Evolutionary conservation across 1,140 invertebrate species (phyloP).

Genomic region (Neodiprion pinetum): DNA sequence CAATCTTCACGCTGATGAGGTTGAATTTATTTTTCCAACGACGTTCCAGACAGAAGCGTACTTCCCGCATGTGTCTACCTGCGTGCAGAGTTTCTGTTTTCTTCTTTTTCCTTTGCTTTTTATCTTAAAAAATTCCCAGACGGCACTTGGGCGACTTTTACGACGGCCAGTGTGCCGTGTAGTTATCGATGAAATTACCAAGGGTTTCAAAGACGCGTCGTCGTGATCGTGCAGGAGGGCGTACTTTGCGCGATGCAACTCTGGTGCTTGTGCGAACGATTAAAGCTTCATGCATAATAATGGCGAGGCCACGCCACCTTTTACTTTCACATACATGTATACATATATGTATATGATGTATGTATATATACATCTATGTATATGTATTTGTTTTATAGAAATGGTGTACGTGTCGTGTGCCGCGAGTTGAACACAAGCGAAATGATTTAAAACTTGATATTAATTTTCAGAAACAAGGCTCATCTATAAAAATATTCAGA

Average conservation of each 20-base stretch:
- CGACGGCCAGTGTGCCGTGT: background rate
- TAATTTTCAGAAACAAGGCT: too few species aligned
- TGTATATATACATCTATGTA: background rate
- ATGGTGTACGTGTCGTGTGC: too few species aligned
- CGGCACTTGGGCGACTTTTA: background rate
- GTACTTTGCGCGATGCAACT: background rate
- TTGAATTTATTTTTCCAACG: too few species aligned
- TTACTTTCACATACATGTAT: background rate
- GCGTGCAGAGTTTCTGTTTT: too few species aligned
- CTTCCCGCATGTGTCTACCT: too few species aligned
- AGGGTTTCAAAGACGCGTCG: background rate
- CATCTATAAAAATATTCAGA: too few species aligned
- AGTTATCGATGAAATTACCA: conserved; percentile 1
- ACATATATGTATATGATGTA: background rate
- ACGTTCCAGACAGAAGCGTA: too few species aligned
- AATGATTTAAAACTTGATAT: too few species aligned
- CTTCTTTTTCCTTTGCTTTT: background rate
- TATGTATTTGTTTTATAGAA: too few species aligned
- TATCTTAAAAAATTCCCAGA: background rate
- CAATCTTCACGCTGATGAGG: too few species aligned
- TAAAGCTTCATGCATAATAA: conserved; percentile 5
- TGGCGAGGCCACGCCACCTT: background rate
- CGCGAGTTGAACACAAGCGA: too few species aligned
- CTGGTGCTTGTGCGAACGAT: background rate
- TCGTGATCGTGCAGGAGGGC: background rate